A percentile compares a stretch with the other conserved stretches of the same genome.
Evolutionary conservation across 2,888 invertebrate genomes (phyloP).

Genomic region (Sabatieria punctata): DNA sequence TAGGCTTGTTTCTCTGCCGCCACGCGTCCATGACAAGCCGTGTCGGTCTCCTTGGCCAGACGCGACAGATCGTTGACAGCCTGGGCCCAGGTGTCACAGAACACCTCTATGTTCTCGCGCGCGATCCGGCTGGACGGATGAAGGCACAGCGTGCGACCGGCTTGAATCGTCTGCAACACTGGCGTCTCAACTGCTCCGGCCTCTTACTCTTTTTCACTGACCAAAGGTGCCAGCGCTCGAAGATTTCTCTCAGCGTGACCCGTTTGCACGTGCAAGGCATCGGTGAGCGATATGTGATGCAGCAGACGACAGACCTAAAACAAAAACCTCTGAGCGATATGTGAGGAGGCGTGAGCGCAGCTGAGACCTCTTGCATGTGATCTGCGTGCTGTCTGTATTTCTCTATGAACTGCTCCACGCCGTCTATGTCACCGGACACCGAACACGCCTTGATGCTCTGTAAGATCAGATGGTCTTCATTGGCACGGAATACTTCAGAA

Average conservation of each 20-base stretch:
- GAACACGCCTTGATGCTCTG: constrained; percentile 33
- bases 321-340: not conserved
- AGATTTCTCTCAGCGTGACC: constrained; percentile 90
- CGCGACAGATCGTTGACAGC: constrained; percentile 60
- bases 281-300: constrained; percentile 81
- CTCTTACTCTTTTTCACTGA: no score
- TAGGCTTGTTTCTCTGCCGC: constrained; percentile 56
- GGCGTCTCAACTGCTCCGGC: no score
- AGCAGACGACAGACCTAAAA: constrained; percentile 77
- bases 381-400: constrained; percentile 93
- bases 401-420: constrained; percentile 78
- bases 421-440: constrained; percentile 60
- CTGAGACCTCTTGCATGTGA: constrained; percentile 88
- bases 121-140: constrained; percentile 86
- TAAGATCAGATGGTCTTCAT: constrained; percentile 38
- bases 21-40: constrained; percentile 26
- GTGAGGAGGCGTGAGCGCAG: not conserved
- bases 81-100: constrained; percentile 45
- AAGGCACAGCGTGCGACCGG: constrained; percentile 73
- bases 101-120: constrained; percentile 74
- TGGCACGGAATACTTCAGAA: constrained; percentile 36
- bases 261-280: constrained; percentile 81
- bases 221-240: constrained; percentile 80
- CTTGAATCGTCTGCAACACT: constrained; percentile 58
- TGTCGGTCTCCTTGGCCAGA: constrained; percentile 32